Percentiles rank a stretch among this genome's conserved stretches.
phyloP scores from a whole-genome alignment of 2,113 vertebrate genomes.

The Oreochromis tanganicae region DNA sequence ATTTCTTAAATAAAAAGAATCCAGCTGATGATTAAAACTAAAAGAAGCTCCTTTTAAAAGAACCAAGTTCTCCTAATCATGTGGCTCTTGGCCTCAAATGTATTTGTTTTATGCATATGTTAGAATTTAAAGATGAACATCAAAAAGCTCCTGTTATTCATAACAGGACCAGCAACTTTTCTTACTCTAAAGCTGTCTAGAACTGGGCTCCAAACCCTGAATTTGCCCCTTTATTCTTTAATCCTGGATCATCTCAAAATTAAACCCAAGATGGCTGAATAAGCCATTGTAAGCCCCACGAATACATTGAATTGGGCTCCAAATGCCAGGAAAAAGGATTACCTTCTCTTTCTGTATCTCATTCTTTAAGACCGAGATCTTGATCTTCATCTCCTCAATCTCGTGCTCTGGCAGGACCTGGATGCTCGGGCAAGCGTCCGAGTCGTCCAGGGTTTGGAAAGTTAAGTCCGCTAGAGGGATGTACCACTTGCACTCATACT shows the following conservation, averaged over 20 bases:
- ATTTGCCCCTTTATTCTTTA: neutral
- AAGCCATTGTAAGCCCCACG: neutral
- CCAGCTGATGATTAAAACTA: neutral
- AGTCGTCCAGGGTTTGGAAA: slow-evolving; percentile 89
- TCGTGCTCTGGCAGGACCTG: slow-evolving; percentile 92
- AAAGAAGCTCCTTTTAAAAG: neutral
- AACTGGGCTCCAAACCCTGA: neutral
- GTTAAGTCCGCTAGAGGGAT: slow-evolving; percentile 91
- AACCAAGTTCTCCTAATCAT: neutral
- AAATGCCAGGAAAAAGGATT: neutral
- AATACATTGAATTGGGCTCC: neutral
- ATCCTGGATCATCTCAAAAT: neutral
- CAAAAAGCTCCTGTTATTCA: neutral
- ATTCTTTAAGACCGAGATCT: slow-evolving; percentile 92
- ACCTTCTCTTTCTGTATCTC: slow-evolving; percentile 98
- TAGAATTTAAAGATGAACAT: neutral
- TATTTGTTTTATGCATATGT: neutral
- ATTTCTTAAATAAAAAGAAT: neutral
- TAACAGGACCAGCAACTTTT: neutral
- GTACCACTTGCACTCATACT: slow-evolving; percentile 99
- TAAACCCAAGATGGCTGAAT: neutral
- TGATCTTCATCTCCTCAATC: slow-evolving; percentile 97
- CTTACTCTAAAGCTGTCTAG: neutral
- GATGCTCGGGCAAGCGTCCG: slow-evolving; percentile 84
- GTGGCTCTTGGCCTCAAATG: neutral